Evolutionary conservation across 2,113 vertebrate genomes (phyloP).

Genomic region (Xerus inauris): DNA sequence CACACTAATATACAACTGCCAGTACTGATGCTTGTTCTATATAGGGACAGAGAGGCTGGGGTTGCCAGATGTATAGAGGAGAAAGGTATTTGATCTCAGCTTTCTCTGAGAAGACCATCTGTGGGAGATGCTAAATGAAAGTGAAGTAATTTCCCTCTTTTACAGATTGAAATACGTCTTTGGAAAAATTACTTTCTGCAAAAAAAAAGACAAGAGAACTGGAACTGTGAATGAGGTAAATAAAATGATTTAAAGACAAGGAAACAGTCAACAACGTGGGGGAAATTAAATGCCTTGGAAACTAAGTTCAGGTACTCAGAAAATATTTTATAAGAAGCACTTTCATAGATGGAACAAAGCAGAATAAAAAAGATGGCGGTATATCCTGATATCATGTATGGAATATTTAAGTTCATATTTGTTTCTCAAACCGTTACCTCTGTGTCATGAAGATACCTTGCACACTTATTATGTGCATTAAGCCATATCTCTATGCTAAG

Average conservation of each 20-base stretch:
- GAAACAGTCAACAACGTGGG: not conserved
- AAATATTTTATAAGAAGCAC: slow-evolving; percentile 24
- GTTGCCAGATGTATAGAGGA: not conserved
- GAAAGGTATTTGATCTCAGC: slow-evolving; percentile 23
- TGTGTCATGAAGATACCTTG: not conserved
- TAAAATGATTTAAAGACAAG: slow-evolving; percentile 52
- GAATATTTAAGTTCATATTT: not conserved
- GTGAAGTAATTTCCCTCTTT: slow-evolving; percentile 35
- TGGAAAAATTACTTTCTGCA: slow-evolving; percentile 64
- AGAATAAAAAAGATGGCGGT: not conserved
- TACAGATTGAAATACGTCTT: slow-evolving; percentile 47
- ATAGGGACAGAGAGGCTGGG: not conserved
- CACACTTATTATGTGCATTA: not conserved
- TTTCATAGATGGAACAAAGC: not conserved
- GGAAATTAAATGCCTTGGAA: slow-evolving; percentile 30
- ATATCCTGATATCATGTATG: not conserved
- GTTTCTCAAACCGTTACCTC: not conserved
- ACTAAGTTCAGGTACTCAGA: not conserved
- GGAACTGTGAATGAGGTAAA: not conserved
- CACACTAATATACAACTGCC: not conserved
- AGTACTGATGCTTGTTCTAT: not conserved
- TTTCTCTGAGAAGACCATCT: slow-evolving; percentile 51
- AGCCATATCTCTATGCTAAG: slow-evolving; percentile 26
- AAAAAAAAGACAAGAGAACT: slow-evolving; percentile 42
- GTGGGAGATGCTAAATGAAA: slow-evolving; percentile 47